A percentile compares a stretch with the other conserved stretches of the same genome.
These are phyloP conservation scores for Urophycis tenuis DNA, from an alignment of 2,797 vertebrate species.

Conservation along the genomic window DNA sequence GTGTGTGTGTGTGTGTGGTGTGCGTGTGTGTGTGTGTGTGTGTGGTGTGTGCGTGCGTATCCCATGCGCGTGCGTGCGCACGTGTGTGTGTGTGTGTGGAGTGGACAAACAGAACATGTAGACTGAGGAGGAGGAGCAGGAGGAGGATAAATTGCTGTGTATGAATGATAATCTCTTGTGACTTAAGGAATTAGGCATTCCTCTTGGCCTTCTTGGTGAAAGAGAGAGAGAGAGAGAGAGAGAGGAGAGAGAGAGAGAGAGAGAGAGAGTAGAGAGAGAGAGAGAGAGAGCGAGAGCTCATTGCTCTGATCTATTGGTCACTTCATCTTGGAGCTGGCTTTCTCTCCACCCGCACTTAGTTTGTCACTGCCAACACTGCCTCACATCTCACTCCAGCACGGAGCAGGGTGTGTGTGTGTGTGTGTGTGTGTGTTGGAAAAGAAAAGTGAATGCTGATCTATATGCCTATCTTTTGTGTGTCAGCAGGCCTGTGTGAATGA, in stretches of 20 bases:
- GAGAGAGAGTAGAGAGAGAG: slow-evolving; percentile 2
- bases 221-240: too few relatives aligned
- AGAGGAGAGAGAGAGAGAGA: slow-evolving; percentile 3
- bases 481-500: slow-evolving; percentile 8
- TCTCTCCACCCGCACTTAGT: slow-evolving; percentile 37
- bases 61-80: neutral
- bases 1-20: neutral
- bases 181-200: slow-evolving; percentile 23
- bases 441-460: too few relatives aligned
- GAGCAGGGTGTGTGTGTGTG: slow-evolving; percentile 16
- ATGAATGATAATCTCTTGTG: slow-evolving; percentile 10
- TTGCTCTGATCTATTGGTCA: slow-evolving; percentile 51
- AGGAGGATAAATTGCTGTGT: neutral
- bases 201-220: neutral
- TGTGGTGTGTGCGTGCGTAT: neutral
- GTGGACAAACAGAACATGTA: neutral
- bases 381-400: slow-evolving; percentile 52
- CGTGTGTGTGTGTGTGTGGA: neutral
- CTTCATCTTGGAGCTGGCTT: slow-evolving; percentile 55
- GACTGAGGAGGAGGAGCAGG: neutral
- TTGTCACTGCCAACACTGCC: slow-evolving; percentile 52
- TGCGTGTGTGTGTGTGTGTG: neutral
- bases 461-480: neutral
- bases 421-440: neutral
- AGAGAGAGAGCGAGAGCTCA: neutral